These are phyloP conservation scores for Drosophila micromelanica DNA, from an alignment of 1,140 invertebrate species.

Conservation along the genomic window DNA sequence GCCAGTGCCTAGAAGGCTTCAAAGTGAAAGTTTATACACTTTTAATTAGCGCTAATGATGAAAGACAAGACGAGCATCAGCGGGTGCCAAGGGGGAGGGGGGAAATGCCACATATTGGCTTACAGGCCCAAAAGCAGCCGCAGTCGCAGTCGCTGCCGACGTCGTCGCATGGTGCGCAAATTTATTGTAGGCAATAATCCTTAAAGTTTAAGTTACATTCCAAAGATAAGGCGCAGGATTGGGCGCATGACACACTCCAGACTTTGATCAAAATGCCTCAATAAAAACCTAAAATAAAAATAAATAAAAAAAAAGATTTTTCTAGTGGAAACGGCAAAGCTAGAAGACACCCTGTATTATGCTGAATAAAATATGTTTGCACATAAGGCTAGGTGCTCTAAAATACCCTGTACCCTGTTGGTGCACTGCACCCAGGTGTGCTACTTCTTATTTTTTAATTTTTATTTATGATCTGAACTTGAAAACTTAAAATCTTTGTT, in stretches of 20 bases:
- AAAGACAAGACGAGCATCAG: constrained; percentile 44
- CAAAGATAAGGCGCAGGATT: constrained; percentile 69
- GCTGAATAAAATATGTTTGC: too few species aligned
- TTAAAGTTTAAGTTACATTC: constrained; percentile 83
- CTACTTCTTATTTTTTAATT: too few species aligned
- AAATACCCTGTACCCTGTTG: too few species aligned
- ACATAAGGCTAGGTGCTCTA: too few species aligned
- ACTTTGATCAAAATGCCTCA: constrained; percentile 49
- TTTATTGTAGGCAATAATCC: constrained; percentile 83
- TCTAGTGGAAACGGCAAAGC: neutral
- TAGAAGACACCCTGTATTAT: neutral
- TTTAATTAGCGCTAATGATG: constrained; percentile 82
- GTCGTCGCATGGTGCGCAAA: constrained; percentile 52
- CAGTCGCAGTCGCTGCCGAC: neutral
- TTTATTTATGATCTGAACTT: too few species aligned
- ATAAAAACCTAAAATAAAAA: constrained; percentile 59
- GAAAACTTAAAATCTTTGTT: too few species aligned
- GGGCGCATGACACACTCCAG: constrained; percentile 45
- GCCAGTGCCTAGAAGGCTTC: constrained; percentile 35
- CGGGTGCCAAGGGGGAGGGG: neutral
- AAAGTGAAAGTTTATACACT: constrained; percentile 79
- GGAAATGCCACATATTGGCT: constrained; percentile 51
- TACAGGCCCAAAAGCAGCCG: constrained; percentile 60
- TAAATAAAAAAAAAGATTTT: constrained; percentile 7
- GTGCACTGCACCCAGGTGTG: too few species aligned